Percentiles rank a stretch among this genome's conserved stretches.
These are phyloP conservation scores for Amblyraja radiata DNA, from an alignment of 2,797 vertebrate genomes.

Conservation along the genomic window DNA sequence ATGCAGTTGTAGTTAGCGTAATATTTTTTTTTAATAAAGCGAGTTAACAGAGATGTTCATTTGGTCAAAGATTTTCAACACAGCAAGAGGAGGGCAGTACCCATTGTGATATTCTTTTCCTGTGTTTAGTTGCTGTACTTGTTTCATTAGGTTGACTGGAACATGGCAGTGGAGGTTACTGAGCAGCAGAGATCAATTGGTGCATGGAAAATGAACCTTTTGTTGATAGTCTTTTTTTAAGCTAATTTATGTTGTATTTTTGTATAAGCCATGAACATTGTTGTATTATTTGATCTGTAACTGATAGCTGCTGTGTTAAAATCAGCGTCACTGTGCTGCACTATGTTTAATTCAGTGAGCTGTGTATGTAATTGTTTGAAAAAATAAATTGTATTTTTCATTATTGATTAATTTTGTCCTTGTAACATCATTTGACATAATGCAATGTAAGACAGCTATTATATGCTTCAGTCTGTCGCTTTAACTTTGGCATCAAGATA, in stretches of 20 bases:
- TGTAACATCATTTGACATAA: neutral
- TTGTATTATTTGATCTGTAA: neutral
- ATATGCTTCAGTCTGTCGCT: neutral
- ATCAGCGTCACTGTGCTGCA: neutral
- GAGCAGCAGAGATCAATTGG: neutral
- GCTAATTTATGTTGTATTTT: neutral
- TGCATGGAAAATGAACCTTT: neutral
- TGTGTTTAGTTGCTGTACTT: neutral
- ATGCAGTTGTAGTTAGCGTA: neutral
- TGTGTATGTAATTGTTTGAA: slow-evolving; percentile 4
- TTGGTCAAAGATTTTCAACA: neutral
- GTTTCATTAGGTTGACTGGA: neutral
- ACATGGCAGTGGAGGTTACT: neutral
- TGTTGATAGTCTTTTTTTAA: neutral
- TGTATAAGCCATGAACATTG: neutral
- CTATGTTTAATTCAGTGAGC: neutral
- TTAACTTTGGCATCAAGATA: neutral
- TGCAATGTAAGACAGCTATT: neutral
- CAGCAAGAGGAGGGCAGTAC: neutral
- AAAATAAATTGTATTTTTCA: slow-evolving; percentile 24
- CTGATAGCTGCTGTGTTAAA: neutral
- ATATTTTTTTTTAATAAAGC: neutral
- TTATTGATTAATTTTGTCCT: neutral
- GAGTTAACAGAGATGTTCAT: slow-evolving; percentile 16
- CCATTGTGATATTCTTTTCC: neutral